These are phyloP conservation scores for Athalia circularis DNA, from an alignment of 2,888 invertebrate genomes.

Conservation along the genomic window DNA sequence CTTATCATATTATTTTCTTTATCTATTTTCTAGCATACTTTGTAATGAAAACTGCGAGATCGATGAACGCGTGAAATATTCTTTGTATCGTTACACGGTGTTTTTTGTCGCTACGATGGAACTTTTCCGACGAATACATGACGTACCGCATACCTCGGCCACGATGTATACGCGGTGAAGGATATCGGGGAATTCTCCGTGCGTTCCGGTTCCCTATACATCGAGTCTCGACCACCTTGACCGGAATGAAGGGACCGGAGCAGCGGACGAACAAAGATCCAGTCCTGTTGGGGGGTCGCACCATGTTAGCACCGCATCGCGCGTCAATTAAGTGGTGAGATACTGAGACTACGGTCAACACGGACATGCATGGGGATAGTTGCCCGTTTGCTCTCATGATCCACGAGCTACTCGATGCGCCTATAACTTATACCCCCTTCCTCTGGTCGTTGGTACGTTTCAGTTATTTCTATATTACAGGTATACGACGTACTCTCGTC, in stretches of 20 bases:
- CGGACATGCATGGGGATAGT: slow-evolving; percentile 62
- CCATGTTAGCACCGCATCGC: slow-evolving; percentile 72
- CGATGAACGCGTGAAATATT: too few relatives aligned
- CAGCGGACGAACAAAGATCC: slow-evolving; percentile 69
- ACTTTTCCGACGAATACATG: too few relatives aligned
- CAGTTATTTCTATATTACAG: background rate
- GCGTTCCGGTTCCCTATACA: background rate
- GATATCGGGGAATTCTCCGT: background rate
- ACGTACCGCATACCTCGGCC: too few relatives aligned
- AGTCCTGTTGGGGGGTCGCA: slow-evolving; percentile 70
- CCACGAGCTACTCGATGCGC: too few relatives aligned
- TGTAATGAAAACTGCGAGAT: too few relatives aligned
- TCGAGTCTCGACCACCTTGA: slow-evolving; percentile 5
- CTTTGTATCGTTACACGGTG: too few relatives aligned
- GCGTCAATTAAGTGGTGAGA: slow-evolving; percentile 74
- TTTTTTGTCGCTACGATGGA: too few relatives aligned
- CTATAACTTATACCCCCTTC: slow-evolving; percentile 30
- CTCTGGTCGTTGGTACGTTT: slow-evolving; percentile 1
- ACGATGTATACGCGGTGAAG: too few relatives aligned
- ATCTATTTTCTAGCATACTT: too few relatives aligned
- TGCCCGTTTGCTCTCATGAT: slow-evolving; percentile 51
- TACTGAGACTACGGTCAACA: slow-evolving; percentile 71
- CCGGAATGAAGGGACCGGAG: slow-evolving; percentile 4
- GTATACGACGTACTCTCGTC: background rate
- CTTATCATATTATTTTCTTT: too few relatives aligned